Evolutionary conservation across 1,140 invertebrate genomes (phyloP), one percentile per base, ranked within the genome.

Genomic region (Musca vetustissima): DNA sequence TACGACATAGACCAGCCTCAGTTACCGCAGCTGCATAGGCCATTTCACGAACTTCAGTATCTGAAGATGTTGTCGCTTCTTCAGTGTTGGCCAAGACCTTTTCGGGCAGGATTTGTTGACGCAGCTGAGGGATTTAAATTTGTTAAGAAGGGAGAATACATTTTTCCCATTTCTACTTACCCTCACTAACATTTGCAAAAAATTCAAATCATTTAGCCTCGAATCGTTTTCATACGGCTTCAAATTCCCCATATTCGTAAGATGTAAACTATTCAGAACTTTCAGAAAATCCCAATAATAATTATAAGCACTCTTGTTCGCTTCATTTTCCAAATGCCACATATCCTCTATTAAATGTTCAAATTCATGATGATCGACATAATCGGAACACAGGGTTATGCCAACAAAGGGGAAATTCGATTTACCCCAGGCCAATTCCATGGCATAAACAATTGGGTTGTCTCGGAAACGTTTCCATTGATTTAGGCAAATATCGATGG

Each of bases 401-500:
- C 78, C 78, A 0, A 75, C 43, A 53, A 76, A 73, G n/a, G 73
- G 69, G 36, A 80, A 77, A 21, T 78, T 74, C 15, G 49, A 1
- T 70, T 72, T 32, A 69, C 75, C 17, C 78, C 65, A 69, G 70
- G 78, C 70, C 32, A 69, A 53, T 64, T 80, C 78, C 49, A 77
- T 76, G 47, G 76, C 75, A 66, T 77, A 80, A 22, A 80, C 76
- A 71, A 79, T 72, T 0, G 78, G 78, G 69, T 79, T 78, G 11
- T 80, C 61, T 2, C 76, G 76, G 71, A 72, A 80, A 21, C 78
- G 72, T 50, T 74, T 52, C 76, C 76, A 79, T 25, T 80, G 78
- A 8, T 64, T 64, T 8, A 67, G 67, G 57, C 78, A 79, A 25
- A 75, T 77, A 57, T 22, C 57, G 7, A 76, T 72, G 1, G 76